Base-by-base conservation (phyloP, 2,113 vertebrate species). In the Laticauda laticaudata region DNA sequence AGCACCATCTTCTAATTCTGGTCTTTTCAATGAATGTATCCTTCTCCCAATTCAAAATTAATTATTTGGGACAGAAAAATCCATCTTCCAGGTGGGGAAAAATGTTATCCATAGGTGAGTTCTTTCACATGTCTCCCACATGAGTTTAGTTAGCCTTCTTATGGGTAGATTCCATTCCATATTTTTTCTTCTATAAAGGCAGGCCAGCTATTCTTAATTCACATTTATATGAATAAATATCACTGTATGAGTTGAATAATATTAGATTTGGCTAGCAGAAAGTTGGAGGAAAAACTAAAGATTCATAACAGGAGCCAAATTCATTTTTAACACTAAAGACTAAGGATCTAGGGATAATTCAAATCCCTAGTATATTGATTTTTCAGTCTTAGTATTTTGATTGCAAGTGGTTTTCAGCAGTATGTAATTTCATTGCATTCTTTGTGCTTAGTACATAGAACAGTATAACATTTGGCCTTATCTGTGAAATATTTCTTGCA, bases 81-180 rank as follows among this genome's bases (percentile, higher is more conserved):
- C 75, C 34, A 81, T 3, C 6, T 39, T 39, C 15, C 34, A 43
- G 18, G 2, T 10, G 95, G 94, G 95, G 94, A 92, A 95, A 81
- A 95, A 95, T 93, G 94, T 93, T 95, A 92, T 92, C 59, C 91
- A 12, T 90, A 7, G 20, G 69, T 29, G 88, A 86, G 5, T 87
- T 90, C 21, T 57, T 29, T 51, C 75, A 93, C 43, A 90, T 87
- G 15, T 43, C 43, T 54, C 9, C 69, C n/a, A 43, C 53, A 86
- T 6, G 86, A 89, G 64, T 51, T 90, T 7, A 54, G 29, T 64
- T 59, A 93, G 26, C 15, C 34, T 89, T 89, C 55, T 87, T 88
- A 45, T n/a, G 54, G n/a, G 48, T 24, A 18, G 39, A 26, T 57
- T 86, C 26, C 51, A 75, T 75, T 59, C 24, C 21, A 69, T 21